A percentile compares a stretch with the other conserved stretches of the same genome.
These are phyloP conservation scores for Lycocorax pyrrhopterus DNA, from an alignment of 2,113 vertebrate species.

Conservation along the genomic window DNA sequence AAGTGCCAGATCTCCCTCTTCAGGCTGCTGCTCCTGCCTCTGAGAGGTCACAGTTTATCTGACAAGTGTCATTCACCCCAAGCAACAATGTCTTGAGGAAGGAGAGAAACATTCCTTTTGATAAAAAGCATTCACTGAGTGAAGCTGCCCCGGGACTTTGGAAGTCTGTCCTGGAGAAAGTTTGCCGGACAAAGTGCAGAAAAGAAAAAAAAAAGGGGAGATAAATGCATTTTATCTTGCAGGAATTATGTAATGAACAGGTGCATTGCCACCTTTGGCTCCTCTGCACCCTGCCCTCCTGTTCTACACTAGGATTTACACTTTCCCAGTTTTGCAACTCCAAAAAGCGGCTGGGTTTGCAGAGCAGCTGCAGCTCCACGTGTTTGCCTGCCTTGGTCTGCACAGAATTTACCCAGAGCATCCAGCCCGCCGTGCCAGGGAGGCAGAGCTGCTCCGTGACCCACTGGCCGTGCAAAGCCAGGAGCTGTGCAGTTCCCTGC, in stretches of 20 bases:
- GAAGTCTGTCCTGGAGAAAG: background rate
- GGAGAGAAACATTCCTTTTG: background rate
- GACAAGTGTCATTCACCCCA: background rate
- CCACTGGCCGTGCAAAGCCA: background rate
- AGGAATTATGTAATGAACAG: background rate
- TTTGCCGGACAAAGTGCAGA: background rate
- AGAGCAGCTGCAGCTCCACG: background rate
- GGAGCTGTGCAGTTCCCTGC: background rate
- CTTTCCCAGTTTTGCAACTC: background rate
- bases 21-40: background rate
- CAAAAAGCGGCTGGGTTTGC: background rate
- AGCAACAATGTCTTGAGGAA: background rate
- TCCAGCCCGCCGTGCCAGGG: background rate
- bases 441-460: fast-evolving
- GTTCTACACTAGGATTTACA: background rate
- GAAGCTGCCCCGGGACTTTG: background rate
- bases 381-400: background rate
- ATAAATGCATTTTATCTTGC: background rate
- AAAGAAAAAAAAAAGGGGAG: background rate
- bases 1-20: background rate
- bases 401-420: background rate
- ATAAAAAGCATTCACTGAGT: background rate
- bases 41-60: background rate
- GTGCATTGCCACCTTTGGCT: background rate
- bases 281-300: background rate